These are phyloP conservation scores for Hypotaenidia philippensis DNA, from an alignment of 2,797 vertebrate species.

Conservation along the genomic window DNA sequence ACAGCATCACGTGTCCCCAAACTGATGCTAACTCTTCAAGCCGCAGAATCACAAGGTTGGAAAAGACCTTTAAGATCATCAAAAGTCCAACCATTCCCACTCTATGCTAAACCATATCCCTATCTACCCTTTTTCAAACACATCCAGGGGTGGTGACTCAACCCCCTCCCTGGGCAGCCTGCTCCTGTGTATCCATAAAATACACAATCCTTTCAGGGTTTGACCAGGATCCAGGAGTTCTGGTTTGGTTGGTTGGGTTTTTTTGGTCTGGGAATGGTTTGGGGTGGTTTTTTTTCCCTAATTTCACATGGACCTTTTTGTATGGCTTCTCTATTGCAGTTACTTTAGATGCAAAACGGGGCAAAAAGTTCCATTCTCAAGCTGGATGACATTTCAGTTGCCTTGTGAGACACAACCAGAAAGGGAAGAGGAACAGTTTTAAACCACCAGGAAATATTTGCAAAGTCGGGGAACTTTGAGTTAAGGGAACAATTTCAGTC, in stretches of 20 bases:
- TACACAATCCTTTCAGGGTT: neutral
- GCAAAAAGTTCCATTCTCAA: neutral
- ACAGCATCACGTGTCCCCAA: rapidly evolving
- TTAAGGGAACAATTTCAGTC: neutral
- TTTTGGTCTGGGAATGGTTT: neutral
- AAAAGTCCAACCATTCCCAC: too few species aligned
- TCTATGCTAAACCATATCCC: too few species aligned
- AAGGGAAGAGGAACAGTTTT: neutral
- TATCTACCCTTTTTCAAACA: too few species aligned
- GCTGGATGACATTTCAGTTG: neutral
- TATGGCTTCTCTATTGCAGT: neutral
- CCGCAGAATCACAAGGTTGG: too few species aligned
- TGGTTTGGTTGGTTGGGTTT: neutral
- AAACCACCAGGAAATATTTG: neutral
- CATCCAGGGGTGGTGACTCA: too few species aligned
- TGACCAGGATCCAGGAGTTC: neutral
- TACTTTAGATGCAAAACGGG: neutral
- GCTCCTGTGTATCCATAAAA: neutral
- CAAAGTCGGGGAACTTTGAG: neutral
- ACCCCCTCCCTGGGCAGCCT: too few species aligned
- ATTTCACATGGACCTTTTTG: neutral
- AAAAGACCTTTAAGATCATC: too few species aligned
- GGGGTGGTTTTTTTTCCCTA: too few species aligned
- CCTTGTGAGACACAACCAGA: neutral
- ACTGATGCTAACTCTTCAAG: neutral